Evolutionary conservation across 2,888 invertebrate species (phyloP).

Genomic region (Tigriopus californicus): DNA sequence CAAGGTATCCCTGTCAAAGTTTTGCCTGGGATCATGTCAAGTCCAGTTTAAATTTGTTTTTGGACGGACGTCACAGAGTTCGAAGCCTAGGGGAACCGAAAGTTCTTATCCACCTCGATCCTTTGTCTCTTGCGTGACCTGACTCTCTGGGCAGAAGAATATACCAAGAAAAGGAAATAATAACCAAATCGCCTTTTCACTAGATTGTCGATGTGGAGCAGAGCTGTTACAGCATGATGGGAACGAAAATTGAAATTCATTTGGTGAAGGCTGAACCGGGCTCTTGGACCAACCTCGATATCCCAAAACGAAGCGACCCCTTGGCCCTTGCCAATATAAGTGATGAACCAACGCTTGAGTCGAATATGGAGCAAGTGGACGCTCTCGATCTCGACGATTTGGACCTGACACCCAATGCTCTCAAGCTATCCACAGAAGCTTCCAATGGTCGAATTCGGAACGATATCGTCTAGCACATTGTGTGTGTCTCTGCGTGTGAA

Average conservation of each 20-base stretch:
- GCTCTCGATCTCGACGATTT: constrained; percentile 13
- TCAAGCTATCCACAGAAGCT: constrained; percentile 2
- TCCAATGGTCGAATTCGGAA: background rate
- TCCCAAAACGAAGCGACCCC: constrained; percentile 25
- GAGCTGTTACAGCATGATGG: constrained; percentile 55
- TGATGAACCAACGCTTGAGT: background rate
- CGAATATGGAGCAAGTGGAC: background rate
- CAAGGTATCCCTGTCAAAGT: background rate
- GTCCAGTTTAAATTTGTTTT: background rate
- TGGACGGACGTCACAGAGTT: background rate
- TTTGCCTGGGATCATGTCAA: background rate
- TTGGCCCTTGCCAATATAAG: background rate
- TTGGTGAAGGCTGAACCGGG: constrained; percentile 67
- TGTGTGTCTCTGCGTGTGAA: too few species aligned
- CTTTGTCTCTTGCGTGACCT: background rate
- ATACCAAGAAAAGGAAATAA: too few species aligned
- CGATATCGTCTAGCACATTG: background rate
- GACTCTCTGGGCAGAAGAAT: too few species aligned
- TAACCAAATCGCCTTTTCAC: background rate
- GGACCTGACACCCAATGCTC: background rate
- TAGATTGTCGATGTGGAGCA: constrained; percentile 55
- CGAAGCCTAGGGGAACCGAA: background rate
- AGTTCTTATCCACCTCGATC: background rate
- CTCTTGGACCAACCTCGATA: constrained; percentile 57
- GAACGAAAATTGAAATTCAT: constrained; percentile 80